Conservation (phyloP, 2,113 vertebrate species). For the Tachysurus vachellii region DNA sequence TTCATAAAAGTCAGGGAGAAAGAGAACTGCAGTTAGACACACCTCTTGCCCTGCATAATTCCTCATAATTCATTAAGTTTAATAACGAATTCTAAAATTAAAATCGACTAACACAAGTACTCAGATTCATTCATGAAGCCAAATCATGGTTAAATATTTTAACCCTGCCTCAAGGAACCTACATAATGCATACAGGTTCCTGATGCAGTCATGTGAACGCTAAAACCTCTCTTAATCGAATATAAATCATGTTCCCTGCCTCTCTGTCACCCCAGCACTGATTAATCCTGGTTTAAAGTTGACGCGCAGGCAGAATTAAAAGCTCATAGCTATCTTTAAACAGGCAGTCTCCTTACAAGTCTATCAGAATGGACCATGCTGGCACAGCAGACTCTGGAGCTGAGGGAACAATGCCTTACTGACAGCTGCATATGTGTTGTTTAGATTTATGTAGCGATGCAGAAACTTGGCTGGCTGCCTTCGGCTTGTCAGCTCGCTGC, state of each 20-base stretch:
- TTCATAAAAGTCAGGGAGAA: not conserved
- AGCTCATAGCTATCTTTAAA: conserved; percentile 63
- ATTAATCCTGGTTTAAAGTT: conserved; percentile 55
- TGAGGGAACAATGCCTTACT: conserved; percentile 58
- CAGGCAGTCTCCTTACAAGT: conserved; percentile 60
- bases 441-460: conserved; percentile 63
- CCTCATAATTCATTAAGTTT: conserved; percentile 15
- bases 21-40: not conserved
- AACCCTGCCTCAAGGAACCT: not conserved
- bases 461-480: conserved; percentile 56
- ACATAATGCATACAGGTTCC: conserved; percentile 57
- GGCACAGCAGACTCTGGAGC: conserved; percentile 37
- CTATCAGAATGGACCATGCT: conserved; percentile 62
- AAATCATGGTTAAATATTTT: conserved; percentile 27
- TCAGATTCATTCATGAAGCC: conserved; percentile 10
- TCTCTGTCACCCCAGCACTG: conserved; percentile 56
- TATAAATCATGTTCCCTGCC: conserved; percentile 64
- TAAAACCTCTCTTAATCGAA: conserved; percentile 52
- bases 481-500: conserved; percentile 65
- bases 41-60: not conserved
- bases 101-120: not conserved
- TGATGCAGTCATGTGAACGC: conserved; percentile 56
- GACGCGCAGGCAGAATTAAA: conserved; percentile 62
- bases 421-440: conserved; percentile 64
- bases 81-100: not conserved